A percentile compares a stretch with the other conserved stretches of the same genome.
Evolutionary conservation across 2,797 vertebrate species (phyloP).

Genomic region (Nannoperca australis): DNA sequence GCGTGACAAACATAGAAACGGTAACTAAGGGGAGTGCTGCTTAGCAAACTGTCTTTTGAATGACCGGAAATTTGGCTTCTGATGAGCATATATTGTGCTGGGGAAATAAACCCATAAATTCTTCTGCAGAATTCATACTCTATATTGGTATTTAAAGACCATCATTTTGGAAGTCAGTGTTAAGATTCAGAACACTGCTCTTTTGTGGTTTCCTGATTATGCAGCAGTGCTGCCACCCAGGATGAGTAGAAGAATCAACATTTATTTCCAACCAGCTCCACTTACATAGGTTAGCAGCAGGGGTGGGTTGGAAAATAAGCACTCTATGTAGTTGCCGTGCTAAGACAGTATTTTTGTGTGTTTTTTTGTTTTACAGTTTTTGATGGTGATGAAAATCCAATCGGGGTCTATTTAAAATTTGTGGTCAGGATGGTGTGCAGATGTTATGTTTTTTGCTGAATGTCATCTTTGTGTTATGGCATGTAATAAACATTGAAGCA

Average conservation of each 20-base stretch:
- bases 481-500: neutral
- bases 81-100: too few relatives aligned
- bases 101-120: neutral
- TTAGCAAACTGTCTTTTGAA: too few relatives aligned
- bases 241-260: neutral
- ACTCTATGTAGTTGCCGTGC: too few relatives aligned
- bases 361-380: too few relatives aligned
- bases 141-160: too few relatives aligned
- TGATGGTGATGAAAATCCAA: neutral
- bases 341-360: too few relatives aligned
- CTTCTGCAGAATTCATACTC: too few relatives aligned
- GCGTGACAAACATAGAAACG: neutral
- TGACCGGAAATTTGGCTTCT: too few relatives aligned
- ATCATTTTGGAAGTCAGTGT: neutral
- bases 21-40: neutral
- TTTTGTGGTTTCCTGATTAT: neutral
- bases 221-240: neutral
- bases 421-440: neutral
- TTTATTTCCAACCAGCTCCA: too few relatives aligned
- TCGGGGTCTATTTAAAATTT: neutral
- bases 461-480: neutral
- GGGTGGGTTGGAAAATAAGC: neutral
- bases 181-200: neutral
- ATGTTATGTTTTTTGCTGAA: neutral
- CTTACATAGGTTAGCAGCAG: neutral